Base-by-base conservation (phyloP, 2,113 vertebrate species). In the Corythaeola cristata region DNA sequence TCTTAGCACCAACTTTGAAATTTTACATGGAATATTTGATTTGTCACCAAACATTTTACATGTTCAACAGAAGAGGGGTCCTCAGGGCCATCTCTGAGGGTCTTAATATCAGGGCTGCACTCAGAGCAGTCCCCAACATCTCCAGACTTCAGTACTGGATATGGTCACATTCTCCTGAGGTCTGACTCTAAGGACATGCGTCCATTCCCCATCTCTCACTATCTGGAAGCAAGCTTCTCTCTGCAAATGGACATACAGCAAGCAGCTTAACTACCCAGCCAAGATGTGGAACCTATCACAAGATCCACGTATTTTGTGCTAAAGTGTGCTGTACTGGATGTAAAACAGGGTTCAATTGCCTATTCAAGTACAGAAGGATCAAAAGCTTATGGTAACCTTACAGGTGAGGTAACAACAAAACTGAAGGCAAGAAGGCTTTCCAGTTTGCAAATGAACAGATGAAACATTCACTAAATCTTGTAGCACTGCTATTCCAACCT, bases 141-240 rank as follows among this genome's bases (percentile, higher is more conserved):
- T 82, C 64, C 88, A 82, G 41, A 28, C 33, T 33, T 55, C 64
- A 33, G 8, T 12, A 27, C 26, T 16, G 15, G 33, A 5, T 3
- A 4, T 3, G 8, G 52, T 27, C 6, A 2, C 20, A 5, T 7
- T 23, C 5, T 58, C 30, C 41, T 30, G 28, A 44, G 45, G 27
- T 12, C 45, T 77, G 39, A 50, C 14, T 59, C 11, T 23, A 9
- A 20, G 37, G 39, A 77, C 0, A 0, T 2, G 8, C 14, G 33
- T 60, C 56, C 37, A 15, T 21, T 26, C 50, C 53, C 30, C 47
- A 53, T 0, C 24, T 23, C 55, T 37, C 18, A 16, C 5, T 52
- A 24, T 3, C 55, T 26, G 35, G 23, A 60, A 55, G 26, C 12
- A 21, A 82, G 32, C 23, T 60, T 19, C 35, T 58, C 59, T 47